A percentile compares a stretch with the other conserved stretches of the same genome.
These are phyloP conservation scores for Orchesella flavescens DNA, from an alignment of 2,888 invertebrate species.

Conservation along the genomic window DNA sequence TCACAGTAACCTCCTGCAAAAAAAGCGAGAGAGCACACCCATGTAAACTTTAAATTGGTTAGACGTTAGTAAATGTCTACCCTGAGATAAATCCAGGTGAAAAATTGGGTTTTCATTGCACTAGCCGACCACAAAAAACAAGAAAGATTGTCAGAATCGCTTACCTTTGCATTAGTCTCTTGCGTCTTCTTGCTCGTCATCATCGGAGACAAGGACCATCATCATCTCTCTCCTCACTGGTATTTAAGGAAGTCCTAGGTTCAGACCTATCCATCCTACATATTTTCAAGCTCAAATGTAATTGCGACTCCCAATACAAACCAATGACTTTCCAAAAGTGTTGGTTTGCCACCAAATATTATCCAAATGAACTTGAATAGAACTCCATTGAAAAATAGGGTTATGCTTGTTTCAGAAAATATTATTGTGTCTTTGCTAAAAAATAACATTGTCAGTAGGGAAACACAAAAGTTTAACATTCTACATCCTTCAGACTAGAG, in stretches of 20 bases:
- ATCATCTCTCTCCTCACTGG: conserved; percentile 74
- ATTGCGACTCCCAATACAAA: no score
- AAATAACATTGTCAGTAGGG: no score
- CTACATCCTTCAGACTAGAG: no score
- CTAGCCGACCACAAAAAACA: neutral
- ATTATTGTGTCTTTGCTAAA: no score
- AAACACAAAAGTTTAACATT: no score
- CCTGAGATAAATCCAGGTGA: neutral
- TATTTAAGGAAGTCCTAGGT: conserved; percentile 74
- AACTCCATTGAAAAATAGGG: no score
- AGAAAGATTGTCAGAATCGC: neutral
- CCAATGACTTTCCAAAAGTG: no score
- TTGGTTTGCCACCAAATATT: no score
- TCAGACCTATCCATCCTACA: conserved; percentile 73
- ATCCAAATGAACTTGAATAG: no score
- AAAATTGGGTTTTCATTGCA: no score
- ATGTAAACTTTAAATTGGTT: neutral
- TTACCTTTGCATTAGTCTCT: conserved; percentile 79
- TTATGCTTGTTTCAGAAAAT: no score
- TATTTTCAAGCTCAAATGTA: neutral
- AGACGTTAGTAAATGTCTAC: neutral
- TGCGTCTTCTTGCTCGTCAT: conserved; percentile 80
- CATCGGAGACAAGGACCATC: conserved; percentile 77
- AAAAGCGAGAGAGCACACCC: neutral
- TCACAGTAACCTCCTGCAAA: conserved; percentile 78